Percentiles rank a stretch among this genome's conserved stretches.
Conservation (phyloP, 2,888 invertebrate species). For the Lobophora halterata region DNA sequence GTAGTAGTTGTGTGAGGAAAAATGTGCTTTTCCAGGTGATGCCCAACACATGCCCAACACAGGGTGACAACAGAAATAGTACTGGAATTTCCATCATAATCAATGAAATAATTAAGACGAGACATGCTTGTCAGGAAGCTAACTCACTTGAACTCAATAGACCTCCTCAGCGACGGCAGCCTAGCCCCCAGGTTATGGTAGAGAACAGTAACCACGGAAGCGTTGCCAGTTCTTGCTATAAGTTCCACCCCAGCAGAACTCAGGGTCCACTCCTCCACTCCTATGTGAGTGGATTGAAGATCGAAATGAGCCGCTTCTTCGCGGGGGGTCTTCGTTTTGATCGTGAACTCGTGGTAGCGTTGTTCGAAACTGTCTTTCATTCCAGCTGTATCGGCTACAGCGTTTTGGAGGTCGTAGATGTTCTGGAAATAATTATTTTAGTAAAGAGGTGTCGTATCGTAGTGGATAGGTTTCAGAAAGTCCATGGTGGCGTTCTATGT, state of each 20-base stretch:
- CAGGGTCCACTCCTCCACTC: slow-evolving; percentile 58
- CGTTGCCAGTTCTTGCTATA: slow-evolving; percentile 50
- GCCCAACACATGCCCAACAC: no score
- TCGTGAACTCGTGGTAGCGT: slow-evolving; percentile 55
- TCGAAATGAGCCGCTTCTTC: slow-evolving; percentile 64
- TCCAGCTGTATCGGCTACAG: slow-evolving; percentile 56
- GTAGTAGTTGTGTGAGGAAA: no score
- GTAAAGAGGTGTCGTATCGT: no score
- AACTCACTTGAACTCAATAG: slow-evolving; percentile 83
- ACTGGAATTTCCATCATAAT: no score
- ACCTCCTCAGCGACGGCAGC: slow-evolving; percentile 81
- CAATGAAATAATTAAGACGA: no score
- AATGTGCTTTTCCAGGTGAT: no score
- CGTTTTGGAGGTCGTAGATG: slow-evolving; percentile 69
- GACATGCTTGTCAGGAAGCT: no score
- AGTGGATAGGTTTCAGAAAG: no score
- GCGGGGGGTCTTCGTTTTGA: slow-evolving; percentile 51
- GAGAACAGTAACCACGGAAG: slow-evolving; percentile 75
- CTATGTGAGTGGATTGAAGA: slow-evolving; percentile 39
- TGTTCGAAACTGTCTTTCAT: slow-evolving; percentile 55
- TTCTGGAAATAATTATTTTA: slow-evolving; percentile 51
- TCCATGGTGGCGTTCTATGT: no score
- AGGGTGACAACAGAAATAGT: no score
- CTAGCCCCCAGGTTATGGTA: slow-evolving; percentile 84
- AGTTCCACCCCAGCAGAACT: slow-evolving; percentile 63